Percentiles rank a stretch among this genome's conserved stretches.
Evolutionary conservation across 2,888 invertebrate species (phyloP).

Genomic region (Laothoe populi): DNA sequence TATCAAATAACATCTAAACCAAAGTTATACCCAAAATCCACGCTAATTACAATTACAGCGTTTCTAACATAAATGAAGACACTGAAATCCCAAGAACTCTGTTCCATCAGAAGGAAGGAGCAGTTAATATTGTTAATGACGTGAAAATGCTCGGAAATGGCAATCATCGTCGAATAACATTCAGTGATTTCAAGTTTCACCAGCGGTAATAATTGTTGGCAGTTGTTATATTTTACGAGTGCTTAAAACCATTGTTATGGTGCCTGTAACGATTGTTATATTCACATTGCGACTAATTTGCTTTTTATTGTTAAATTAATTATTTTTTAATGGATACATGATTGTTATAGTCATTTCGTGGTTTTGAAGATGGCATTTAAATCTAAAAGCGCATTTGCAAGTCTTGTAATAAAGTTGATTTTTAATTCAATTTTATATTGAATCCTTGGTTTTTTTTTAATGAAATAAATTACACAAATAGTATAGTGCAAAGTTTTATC

Average conservation of each 20-base stretch:
- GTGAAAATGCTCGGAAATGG: constrained; percentile 28
- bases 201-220: constrained; percentile 36
- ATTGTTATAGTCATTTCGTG: constrained; percentile 24
- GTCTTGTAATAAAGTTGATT: no score
- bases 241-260: constrained; percentile 36
- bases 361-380: constrained; percentile 27
- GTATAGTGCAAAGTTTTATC: no score
- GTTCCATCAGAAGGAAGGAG: not conserved
- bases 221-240: constrained; percentile 35
- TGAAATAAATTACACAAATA: no score
- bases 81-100: not conserved
- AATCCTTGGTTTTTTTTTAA: no score
- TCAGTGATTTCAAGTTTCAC: constrained; percentile 40
- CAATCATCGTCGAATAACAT: constrained; percentile 34
- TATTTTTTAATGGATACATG: constrained; percentile 31
- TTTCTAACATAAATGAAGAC: not conserved
- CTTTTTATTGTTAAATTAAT: constrained; percentile 29
- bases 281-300: constrained; percentile 30
- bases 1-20: no score
- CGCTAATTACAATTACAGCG: not conserved
- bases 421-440: no score
- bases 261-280: constrained; percentile 30
- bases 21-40: no score
- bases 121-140: constrained; percentile 28
- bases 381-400: not conserved